These are phyloP conservation scores for Malacosoma neustria DNA, from an alignment of 2,888 invertebrate species.

Conservation along the genomic window DNA sequence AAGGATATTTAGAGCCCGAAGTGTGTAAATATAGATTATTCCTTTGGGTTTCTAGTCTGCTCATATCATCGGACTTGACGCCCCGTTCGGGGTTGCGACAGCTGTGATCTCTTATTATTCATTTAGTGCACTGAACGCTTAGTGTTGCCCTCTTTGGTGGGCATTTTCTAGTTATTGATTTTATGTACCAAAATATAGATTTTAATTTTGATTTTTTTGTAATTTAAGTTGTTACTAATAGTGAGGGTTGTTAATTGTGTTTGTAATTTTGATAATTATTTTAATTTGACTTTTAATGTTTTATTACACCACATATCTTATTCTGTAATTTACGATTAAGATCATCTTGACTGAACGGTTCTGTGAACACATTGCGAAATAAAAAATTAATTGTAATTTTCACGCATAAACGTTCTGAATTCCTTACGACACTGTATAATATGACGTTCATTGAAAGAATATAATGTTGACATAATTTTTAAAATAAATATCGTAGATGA, in stretches of 20 bases:
- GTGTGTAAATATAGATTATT: constrained; percentile 61
- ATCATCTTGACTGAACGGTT: constrained; percentile 34
- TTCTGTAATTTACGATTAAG: constrained; percentile 30
- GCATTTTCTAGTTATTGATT: constrained; percentile 66
- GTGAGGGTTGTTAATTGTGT: constrained; percentile 67
- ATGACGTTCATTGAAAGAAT: no score
- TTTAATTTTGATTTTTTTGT: constrained; percentile 61
- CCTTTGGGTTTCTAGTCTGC: constrained; percentile 58
- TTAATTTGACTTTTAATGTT: constrained; percentile 22
- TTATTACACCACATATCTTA: constrained; percentile 48
- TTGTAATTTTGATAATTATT: constrained; percentile 50
- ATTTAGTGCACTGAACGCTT: constrained; percentile 62
- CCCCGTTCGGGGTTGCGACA: constrained; percentile 52
- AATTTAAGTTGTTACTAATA: constrained; percentile 66
- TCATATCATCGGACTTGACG: constrained; percentile 63
- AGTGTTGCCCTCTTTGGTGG: constrained; percentile 36
- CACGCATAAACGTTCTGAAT: no score
- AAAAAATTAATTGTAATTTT: no score
- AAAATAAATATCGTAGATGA: neutral
- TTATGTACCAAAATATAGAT: constrained; percentile 58
- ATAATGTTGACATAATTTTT: no score
- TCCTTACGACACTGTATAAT: no score
- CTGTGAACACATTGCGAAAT: constrained; percentile 20
- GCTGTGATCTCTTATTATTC: constrained; percentile 71
- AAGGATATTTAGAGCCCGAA: constrained; percentile 58